Percentiles rank a stretch among this genome's conserved stretches.
phyloP scores from a whole-genome alignment of 2,888 invertebrate species.

The Thecophora atra region DNA sequence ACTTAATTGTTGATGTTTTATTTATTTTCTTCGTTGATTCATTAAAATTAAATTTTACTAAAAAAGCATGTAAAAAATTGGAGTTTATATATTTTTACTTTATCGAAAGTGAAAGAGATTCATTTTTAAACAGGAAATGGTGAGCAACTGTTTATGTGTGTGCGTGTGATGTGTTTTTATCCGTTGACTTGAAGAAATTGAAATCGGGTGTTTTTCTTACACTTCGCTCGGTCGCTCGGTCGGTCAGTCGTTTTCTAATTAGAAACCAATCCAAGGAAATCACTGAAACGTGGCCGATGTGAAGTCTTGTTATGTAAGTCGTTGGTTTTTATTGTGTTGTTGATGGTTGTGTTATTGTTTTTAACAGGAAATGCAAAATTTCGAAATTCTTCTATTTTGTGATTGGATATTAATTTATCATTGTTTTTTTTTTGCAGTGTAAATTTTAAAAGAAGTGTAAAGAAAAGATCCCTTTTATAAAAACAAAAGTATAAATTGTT shows the following conservation, averaged over 20 bases:
- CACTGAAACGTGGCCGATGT: slow-evolving; percentile 39
- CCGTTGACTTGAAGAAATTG: not conserved
- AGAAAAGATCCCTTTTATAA: no score
- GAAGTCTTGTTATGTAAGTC: slow-evolving; percentile 43
- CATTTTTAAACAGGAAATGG: slow-evolving; percentile 9
- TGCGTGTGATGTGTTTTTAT: not conserved
- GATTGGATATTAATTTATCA: no score
- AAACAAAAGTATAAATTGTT: no score
- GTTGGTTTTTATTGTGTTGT: slow-evolving; percentile 19
- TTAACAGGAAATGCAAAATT: slow-evolving; percentile 27
- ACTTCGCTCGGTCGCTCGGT: not conserved
- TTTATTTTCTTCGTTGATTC: not conserved
- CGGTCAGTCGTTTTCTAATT: slow-evolving; percentile 8
- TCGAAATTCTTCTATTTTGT: slow-evolving; percentile 7
- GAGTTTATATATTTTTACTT: no score
- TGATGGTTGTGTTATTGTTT: not conserved
- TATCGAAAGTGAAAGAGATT: slow-evolving; percentile 26
- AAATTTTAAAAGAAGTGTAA: not conserved
- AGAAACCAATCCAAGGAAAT: slow-evolving; percentile 15
- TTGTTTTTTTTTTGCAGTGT: no score
- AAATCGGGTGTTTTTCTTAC: not conserved
- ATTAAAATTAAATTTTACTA: no score
- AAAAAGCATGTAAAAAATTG: no score
- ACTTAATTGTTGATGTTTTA: no score
- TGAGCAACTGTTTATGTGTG: not conserved